These are phyloP conservation scores for Meloidogyne chitwoodi DNA, from an alignment of 1,140 invertebrate genomes.

Conservation along the genomic window DNA sequence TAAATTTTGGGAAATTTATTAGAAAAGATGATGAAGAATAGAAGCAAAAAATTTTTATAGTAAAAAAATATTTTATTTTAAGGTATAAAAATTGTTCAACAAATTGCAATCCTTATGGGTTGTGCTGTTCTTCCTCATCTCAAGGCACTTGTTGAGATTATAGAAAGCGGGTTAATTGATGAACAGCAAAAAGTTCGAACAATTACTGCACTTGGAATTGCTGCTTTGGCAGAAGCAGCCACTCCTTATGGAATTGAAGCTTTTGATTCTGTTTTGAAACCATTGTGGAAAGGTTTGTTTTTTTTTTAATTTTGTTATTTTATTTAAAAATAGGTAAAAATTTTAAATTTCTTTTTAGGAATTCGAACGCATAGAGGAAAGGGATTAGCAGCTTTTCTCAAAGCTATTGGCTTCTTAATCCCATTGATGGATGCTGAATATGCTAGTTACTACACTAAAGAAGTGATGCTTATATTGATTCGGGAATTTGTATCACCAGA, in stretches of 20 bases:
- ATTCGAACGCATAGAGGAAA: slow-evolving; percentile 95
- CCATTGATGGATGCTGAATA: slow-evolving; percentile 99
- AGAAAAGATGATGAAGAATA: too few relatives aligned
- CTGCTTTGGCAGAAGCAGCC: slow-evolving; percentile 77
- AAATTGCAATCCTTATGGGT: slow-evolving; percentile 99
- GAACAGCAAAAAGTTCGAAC: slow-evolving; percentile 79
- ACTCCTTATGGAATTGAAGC: slow-evolving; percentile 99
- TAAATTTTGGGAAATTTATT: neutral
- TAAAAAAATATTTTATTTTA: too few relatives aligned
- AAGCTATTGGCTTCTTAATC: slow-evolving; percentile 98
- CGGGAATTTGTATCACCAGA: slow-evolving; percentile 98
- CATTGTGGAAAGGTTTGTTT: slow-evolving; percentile 80
- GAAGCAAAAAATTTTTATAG: too few relatives aligned
- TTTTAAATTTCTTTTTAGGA: slow-evolving; percentile 61
- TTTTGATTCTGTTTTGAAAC: slow-evolving; percentile 97
- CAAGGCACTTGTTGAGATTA: slow-evolving; percentile 95
- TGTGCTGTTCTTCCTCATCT: slow-evolving; percentile 98
- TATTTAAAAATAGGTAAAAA: too few relatives aligned
- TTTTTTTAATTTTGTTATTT: too few relatives aligned
- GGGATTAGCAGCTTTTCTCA: slow-evolving; percentile 95
- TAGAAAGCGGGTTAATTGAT: slow-evolving; percentile 81
- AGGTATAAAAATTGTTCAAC: slow-evolving; percentile 96
- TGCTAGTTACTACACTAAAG: slow-evolving; percentile 96
- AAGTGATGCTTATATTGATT: slow-evolving; percentile 99
- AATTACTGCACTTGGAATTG: slow-evolving; percentile 95